Percentiles rank a stretch among this genome's conserved stretches.
Conservation (phyloP, 1,140 invertebrate genomes). For the Drosophila tsacasi region DNA sequence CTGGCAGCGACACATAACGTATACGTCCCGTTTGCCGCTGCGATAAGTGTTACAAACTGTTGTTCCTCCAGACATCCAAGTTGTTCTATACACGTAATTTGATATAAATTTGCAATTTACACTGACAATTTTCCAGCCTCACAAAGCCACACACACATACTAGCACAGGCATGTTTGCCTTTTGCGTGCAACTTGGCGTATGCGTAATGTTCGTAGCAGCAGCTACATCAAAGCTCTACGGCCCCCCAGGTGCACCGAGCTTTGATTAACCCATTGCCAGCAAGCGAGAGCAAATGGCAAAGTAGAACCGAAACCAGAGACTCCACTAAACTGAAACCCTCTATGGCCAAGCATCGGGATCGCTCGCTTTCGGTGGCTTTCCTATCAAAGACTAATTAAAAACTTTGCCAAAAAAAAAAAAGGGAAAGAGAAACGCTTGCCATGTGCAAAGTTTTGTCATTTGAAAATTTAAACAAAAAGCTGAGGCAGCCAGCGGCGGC, state of each 20-base stretch:
- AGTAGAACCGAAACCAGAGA: slow-evolving; percentile 8
- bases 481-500: slow-evolving; percentile 55
- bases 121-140: slow-evolving; percentile 59
- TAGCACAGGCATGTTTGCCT: slow-evolving; percentile 3
- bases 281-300: neutral
- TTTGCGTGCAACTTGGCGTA: slow-evolving; percentile 65
- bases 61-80: slow-evolving; percentile 16
- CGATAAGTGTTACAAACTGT: slow-evolving; percentile 75
- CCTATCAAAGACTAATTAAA: slow-evolving; percentile 83
- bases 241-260: slow-evolving; percentile 68
- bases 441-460: slow-evolving; percentile 80
- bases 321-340: slow-evolving; percentile 44
- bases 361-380: slow-evolving; percentile 53
- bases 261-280: slow-evolving; percentile 63
- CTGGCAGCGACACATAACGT: slow-evolving; percentile 47
- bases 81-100: slow-evolving; percentile 49
- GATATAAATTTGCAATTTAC: slow-evolving; percentile 77
- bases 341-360: slow-evolving; percentile 12
- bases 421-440: slow-evolving; percentile 18
- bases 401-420: slow-evolving; percentile 73
- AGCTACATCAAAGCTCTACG: slow-evolving; percentile 38
- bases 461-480: slow-evolving; percentile 78
- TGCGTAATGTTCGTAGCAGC: slow-evolving; percentile 58
- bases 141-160: neutral
- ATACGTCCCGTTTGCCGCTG: slow-evolving; percentile 38